These are phyloP conservation scores for Eumerus sabulonum DNA, from an alignment of 2,888 invertebrate species.

Conservation along the genomic window DNA sequence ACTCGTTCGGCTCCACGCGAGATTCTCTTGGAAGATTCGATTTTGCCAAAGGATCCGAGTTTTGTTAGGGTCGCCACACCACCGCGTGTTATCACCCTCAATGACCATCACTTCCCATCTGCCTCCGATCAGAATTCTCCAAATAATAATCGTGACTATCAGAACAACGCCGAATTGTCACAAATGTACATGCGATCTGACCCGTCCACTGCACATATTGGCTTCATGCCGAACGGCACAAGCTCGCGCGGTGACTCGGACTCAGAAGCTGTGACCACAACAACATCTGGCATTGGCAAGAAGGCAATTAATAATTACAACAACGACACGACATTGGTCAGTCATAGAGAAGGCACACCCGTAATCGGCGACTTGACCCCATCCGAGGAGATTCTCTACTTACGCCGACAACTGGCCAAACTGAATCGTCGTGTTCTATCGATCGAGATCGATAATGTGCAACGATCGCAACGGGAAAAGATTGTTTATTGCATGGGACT, in stretches of 20 bases:
- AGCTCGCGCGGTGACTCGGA: constrained; percentile 76
- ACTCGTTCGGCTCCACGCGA: constrained; percentile 92
- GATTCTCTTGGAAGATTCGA: constrained; percentile 90
- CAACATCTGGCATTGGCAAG: constrained; percentile 72
- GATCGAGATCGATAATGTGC: constrained; percentile 91
- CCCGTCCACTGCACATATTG: constrained; percentile 72
- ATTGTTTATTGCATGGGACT: constrained; percentile 90
- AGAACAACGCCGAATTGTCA: constrained; percentile 72
- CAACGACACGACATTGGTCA: constrained; percentile 73
- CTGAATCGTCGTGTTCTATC: constrained; percentile 91
- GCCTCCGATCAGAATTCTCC: constrained; percentile 81
- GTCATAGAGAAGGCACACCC: constrained; percentile 84
- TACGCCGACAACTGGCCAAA: constrained; percentile 92
- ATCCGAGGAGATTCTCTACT: constrained; percentile 89
- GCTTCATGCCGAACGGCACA: constrained; percentile 74
- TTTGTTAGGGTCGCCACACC: constrained; percentile 92
- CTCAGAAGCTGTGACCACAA: constrained; percentile 73
- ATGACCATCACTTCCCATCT: constrained; percentile 90
- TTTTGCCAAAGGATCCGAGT: constrained; percentile 85
- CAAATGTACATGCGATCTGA: constrained; percentile 75
- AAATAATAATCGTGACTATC: constrained; percentile 70
- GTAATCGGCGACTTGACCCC: constrained; percentile 84
- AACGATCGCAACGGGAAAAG: constrained; percentile 91
- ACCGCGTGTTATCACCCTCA: constrained; percentile 91
- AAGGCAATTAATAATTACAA: constrained; percentile 72